Percentiles rank a stretch among this genome's conserved stretches.
These are phyloP conservation scores for Drosophila ohnishii DNA, from an alignment of 1,140 invertebrate genomes.

Conservation along the genomic window DNA sequence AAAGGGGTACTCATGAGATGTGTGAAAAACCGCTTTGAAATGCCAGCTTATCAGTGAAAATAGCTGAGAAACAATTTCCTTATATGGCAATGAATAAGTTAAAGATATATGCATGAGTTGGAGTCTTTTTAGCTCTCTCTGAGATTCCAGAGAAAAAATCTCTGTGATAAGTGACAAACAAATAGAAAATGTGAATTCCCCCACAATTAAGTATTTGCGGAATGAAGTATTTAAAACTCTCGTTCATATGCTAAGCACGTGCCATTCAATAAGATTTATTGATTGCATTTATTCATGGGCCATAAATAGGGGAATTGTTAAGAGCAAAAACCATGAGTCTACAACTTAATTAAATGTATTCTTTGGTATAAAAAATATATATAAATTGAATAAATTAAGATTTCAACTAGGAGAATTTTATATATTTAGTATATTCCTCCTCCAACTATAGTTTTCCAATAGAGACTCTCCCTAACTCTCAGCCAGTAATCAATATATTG, in stretches of 20 bases:
- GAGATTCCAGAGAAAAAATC: neutral
- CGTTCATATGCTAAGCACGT: slow-evolving; percentile 1
- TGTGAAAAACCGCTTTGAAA: slow-evolving; percentile 8
- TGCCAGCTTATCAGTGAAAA: slow-evolving; percentile 30
- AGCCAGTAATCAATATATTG: slow-evolving; percentile 21
- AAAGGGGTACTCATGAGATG: neutral
- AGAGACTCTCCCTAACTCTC: neutral
- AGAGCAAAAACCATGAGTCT: neutral
- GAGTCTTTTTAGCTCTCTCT: neutral
- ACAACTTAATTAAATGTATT: neutral
- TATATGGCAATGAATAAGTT: slow-evolving; percentile 25
- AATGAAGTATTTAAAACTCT: slow-evolving; percentile 1
- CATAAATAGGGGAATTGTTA: neutral
- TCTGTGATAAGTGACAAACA: slow-evolving; percentile 4
- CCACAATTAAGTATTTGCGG: slow-evolving; percentile 3
- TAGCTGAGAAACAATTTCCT: slow-evolving; percentile 5
- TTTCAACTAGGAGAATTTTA: no score
- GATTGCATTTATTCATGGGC: slow-evolving; percentile 14
- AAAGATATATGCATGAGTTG: neutral
- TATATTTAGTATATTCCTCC: no score
- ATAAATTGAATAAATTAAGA: no score
- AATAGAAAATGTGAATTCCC: slow-evolving; percentile 25
- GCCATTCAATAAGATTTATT: slow-evolving; percentile 20
- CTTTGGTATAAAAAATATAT: no score
- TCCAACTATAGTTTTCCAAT: neutral